Base-by-base conservation (phyloP, 2,888 invertebrate genomes). In the Chaitophorus viminalis region DNA sequence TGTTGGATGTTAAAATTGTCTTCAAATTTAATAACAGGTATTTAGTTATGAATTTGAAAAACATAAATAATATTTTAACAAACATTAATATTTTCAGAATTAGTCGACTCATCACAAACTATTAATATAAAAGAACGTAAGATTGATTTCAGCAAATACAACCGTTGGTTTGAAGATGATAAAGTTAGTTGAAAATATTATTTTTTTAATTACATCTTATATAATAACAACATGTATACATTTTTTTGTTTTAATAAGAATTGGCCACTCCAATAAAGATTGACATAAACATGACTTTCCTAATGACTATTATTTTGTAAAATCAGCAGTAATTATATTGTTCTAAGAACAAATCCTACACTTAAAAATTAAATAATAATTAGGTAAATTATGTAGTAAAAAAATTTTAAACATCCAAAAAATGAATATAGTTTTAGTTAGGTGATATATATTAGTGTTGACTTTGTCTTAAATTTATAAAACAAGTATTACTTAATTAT, bases 11-110 rank as follows among this genome's bases (percentile, higher is more conserved):
- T 94, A 75, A 92, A 92, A 89, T 91, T 94, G 54, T 92, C 93
- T 46, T 93, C 93, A 88, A 94, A 94, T 91, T 90, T 94, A 21
- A 93, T 94, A 90, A 91, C 74, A 74, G 90, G 90, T 87, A 77
- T 46, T 75, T 60, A 60, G n/a, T 17, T 14, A 0, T 25, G 46
- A 25, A 74, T 83, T 84, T 76, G 8, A 76, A 84, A 82, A 77
- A 0, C 17, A 6, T 14, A 39, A 75, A 29, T 1, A 83, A 29
- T 89, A 68, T 77, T 76, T 76, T 25, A 76, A 76, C n/a, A 68
- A 29, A 46, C 0, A 46, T 31, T 46, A 46, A 46, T 46, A 25
- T 33, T n/a, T 81, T 29, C 54, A 87, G 87, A 87, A 25, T 65
- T 87, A 33, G 46, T 79, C 46, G 31, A 87, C 31, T 79, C 81